phyloP scores from a whole-genome alignment of 2,113 vertebrate genomes.

The Semicossyphus pulcher region DNA sequence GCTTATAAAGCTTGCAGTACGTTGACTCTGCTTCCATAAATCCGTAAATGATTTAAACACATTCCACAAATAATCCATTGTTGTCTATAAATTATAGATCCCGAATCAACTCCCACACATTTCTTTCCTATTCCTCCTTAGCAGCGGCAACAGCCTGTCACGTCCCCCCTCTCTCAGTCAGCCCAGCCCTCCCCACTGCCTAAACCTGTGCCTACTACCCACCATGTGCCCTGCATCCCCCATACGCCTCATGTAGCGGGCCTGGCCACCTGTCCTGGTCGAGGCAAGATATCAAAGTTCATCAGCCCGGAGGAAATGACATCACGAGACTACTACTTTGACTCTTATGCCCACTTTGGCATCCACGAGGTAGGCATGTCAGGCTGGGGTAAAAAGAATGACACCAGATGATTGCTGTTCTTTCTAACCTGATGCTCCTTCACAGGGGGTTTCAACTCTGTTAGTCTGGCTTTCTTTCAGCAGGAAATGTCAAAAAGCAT shows the following conservation, averaged over 20 bases:
- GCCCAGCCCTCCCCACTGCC: slow-evolving; percentile 85
- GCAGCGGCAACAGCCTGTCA: slow-evolving; percentile 78
- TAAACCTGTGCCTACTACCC: slow-evolving; percentile 88
- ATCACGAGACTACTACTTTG: slow-evolving; percentile 97
- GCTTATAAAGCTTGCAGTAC: not conserved
- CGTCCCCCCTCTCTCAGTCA: slow-evolving; percentile 85
- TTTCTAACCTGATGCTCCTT: slow-evolving; percentile 1
- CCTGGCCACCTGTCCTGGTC: slow-evolving; percentile 88
- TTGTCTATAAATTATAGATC: not conserved
- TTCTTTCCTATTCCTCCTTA: not conserved
- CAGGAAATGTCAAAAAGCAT: not conserved
- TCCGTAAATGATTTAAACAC: not conserved
- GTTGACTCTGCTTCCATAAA: not conserved
- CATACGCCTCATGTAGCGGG: slow-evolving; percentile 79
- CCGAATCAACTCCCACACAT: not conserved
- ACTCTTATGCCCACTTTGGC: slow-evolving; percentile 98
- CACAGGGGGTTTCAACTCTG: slow-evolving; percentile 21
- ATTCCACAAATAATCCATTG: not conserved
- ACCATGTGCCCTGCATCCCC: slow-evolving; percentile 84
- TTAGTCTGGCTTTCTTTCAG: slow-evolving; percentile 6
- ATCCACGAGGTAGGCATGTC: slow-evolving; percentile 93
- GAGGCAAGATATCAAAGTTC: slow-evolving; percentile 93
- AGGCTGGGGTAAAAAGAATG: slow-evolving; percentile 6
- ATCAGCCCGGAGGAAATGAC: slow-evolving; percentile 98
- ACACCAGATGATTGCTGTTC: slow-evolving; percentile 13